Conservation (phyloP, 2,113 vertebrate species). For the Alethe diademata region DNA sequence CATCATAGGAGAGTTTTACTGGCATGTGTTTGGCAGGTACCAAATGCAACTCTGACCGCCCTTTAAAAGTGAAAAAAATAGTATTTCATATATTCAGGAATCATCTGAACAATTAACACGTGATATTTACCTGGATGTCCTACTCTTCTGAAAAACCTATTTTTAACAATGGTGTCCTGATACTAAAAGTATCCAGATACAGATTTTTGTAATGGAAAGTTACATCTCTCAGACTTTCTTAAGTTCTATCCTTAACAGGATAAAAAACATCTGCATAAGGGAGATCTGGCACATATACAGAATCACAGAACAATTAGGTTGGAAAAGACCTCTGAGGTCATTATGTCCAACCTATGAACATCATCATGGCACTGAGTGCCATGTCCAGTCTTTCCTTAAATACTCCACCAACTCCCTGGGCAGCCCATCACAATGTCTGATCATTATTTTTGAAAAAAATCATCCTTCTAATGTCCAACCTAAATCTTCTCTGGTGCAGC, state of each 20-base stretch:
- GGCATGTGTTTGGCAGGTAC: not conserved
- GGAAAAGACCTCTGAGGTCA: not conserved
- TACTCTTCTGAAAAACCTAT: not conserved
- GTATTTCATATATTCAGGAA: not conserved
- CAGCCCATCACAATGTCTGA: not conserved
- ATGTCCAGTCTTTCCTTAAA: not conserved
- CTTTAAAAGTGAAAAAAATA: not conserved
- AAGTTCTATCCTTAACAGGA: not conserved
- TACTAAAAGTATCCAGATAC: not conserved
- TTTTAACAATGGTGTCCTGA: not conserved
- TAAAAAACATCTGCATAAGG: not conserved
- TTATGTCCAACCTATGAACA: not conserved
- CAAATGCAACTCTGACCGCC: not conserved
- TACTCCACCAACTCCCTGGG: not conserved
- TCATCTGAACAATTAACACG: not conserved
- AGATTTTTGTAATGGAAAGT: not conserved
- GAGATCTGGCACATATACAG: not conserved
- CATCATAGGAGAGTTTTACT: not conserved
- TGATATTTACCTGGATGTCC: not conserved
- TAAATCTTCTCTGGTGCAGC: not conserved
- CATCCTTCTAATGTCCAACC: not conserved
- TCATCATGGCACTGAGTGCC: not conserved
- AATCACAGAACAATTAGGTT: not conserved
- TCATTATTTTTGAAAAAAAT: not conserved
- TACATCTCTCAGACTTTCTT: not conserved